phyloP scores from a whole-genome alignment of 2,888 invertebrate species.

The Xestia ashworthii region DNA sequence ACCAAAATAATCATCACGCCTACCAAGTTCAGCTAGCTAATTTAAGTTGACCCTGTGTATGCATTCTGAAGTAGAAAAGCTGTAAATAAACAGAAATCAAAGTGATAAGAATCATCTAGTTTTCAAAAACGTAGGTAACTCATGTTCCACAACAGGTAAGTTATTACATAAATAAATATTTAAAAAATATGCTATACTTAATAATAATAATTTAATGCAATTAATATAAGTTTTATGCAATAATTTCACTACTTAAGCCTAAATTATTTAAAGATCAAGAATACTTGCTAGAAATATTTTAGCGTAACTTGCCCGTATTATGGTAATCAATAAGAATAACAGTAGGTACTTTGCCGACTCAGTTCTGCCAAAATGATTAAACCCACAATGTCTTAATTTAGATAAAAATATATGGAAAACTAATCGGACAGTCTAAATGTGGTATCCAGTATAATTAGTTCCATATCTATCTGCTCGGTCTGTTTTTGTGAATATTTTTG shows the following conservation, averaged over 20 bases:
- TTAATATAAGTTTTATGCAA: conserved; percentile 19
- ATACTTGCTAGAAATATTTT: conserved; percentile 30
- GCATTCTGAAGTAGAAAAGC: background rate
- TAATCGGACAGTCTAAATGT: background rate
- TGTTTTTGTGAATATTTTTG: background rate
- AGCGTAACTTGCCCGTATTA: conserved; percentile 49
- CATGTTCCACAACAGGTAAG: conserved; percentile 46
- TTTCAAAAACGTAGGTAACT: conserved; percentile 48
- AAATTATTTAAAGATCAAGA: conserved; percentile 20
- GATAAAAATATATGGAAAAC: background rate
- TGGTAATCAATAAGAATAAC: conserved; percentile 45
- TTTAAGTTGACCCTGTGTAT: background rate
- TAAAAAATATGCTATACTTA: conserved; percentile 17
- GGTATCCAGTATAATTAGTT: background rate
- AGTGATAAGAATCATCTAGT: background rate
- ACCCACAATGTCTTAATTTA: background rate
- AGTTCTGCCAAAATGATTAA: background rate
- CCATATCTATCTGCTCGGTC: background rate
- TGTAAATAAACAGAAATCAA: background rate
- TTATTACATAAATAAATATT: conserved; percentile 38
- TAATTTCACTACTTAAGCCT: conserved; percentile 42
- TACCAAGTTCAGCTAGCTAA: background rate
- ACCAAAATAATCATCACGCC: background rate
- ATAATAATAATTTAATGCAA: conserved; percentile 5
- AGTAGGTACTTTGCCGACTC: background rate